phyloP scores from a whole-genome alignment of 2,888 invertebrate species.

The Isoperla grammatica region DNA sequence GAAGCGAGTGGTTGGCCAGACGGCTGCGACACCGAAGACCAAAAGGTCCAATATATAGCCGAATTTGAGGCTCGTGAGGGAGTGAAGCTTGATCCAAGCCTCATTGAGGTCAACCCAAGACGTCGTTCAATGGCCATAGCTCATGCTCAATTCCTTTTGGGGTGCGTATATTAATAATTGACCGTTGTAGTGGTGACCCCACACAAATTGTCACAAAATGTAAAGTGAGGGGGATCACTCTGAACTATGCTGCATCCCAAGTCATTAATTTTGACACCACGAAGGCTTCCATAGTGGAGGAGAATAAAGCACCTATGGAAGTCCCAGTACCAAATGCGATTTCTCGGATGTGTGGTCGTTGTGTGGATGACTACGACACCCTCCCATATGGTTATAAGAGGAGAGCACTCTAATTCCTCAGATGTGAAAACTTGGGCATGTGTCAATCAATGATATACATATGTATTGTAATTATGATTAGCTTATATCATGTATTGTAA shows the following conservation, averaged over 20 bases:
- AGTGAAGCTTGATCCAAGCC: conserved; percentile 10
- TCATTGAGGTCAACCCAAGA: conserved; percentile 28
- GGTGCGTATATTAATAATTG: too few species aligned
- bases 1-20: conserved; percentile 35
- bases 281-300: not conserved
- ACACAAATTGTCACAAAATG: conserved; percentile 23
- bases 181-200: conserved; percentile 18
- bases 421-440: too few species aligned
- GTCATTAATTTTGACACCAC: not conserved
- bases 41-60: conserved; percentile 22
- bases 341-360: not conserved
- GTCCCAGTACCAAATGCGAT: not conserved
- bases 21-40: conserved; percentile 28
- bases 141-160: conserved; percentile 33
- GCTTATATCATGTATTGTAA: too few species aligned
- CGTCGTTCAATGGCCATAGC: conserved; percentile 30
- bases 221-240: conserved; percentile 35
- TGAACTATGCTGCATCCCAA: conserved; percentile 26
- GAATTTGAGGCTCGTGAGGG: conserved; percentile 28
- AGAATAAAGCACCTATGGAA: not conserved
- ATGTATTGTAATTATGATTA: too few species aligned
- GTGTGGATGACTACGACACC: not conserved
- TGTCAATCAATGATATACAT: too few species aligned
- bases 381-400: conserved; percentile 1
- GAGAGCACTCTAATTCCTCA: not conserved